Percentiles rank a stretch among this genome's conserved stretches.
Conservation (phyloP, 1,140 invertebrate genomes). For the Pemphigus obesinymphae region DNA sequence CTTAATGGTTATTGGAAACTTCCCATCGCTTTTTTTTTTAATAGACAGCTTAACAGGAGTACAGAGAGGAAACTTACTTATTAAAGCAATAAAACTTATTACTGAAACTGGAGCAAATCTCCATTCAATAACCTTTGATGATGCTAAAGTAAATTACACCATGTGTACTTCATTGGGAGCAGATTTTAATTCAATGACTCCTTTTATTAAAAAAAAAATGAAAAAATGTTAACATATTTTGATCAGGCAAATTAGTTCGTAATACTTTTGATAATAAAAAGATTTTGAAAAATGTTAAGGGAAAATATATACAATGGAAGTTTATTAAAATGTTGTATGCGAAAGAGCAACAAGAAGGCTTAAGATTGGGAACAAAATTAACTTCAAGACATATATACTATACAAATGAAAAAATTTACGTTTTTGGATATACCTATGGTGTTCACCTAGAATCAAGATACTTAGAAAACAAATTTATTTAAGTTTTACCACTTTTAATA, state of each 20-base stretch:
- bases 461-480: too few species aligned
- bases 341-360: background rate
- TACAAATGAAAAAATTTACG: background rate
- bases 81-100: slow-evolving; percentile 44
- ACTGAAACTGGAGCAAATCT: slow-evolving; percentile 45
- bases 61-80: slow-evolving; percentile 43
- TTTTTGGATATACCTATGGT: too few species aligned
- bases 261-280: background rate
- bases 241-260: background rate
- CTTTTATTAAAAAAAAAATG: background rate
- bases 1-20: slow-evolving; percentile 28
- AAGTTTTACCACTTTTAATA: too few species aligned
- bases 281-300: background rate
- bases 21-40: slow-evolving; percentile 20
- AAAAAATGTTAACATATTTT: background rate
- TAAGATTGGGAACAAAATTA: background rate
- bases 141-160: slow-evolving; percentile 45
- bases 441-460: too few species aligned
- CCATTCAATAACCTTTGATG: slow-evolving; percentile 49
- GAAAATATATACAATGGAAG: background rate
- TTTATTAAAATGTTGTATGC: background rate
- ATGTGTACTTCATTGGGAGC: slow-evolving; percentile 44
- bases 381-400: background rate
- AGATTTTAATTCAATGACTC: background rate
- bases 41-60: background rate